A percentile compares a stretch with the other conserved stretches of the same genome.
Conservation (phyloP, 2,888 invertebrate genomes). For the Formica aserva region DNA sequence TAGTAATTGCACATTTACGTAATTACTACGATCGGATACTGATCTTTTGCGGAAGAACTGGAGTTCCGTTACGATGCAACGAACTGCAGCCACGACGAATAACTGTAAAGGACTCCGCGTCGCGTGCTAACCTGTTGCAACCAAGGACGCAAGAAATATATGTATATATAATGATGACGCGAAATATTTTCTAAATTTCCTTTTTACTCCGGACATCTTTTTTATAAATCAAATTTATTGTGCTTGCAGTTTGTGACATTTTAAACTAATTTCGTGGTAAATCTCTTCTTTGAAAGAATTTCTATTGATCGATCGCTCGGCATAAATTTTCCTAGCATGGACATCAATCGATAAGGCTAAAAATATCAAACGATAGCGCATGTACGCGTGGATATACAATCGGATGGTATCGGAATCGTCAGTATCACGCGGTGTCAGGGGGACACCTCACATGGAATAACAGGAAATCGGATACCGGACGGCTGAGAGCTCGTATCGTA, state of each 20-base stretch:
- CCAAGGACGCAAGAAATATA: conserved; percentile 19
- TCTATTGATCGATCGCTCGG: conserved; percentile 44
- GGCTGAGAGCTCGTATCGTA: conserved; percentile 35
- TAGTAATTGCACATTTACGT: conserved; percentile 50
- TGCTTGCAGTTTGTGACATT: neutral
- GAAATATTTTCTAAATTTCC: neutral
- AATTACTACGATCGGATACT: conserved; percentile 64
- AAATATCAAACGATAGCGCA: conserved; percentile 56
- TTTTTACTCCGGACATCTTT: neutral
- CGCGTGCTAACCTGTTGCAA: conserved; percentile 66
- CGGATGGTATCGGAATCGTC: conserved; percentile 51
- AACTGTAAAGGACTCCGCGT: conserved; percentile 74
- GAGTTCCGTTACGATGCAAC: conserved; percentile 74
- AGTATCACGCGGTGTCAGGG: conserved; percentile 61
- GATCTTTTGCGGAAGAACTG: conserved; percentile 70
- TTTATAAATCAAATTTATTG: neutral
- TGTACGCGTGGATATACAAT: conserved; percentile 34
- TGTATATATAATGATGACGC: neutral
- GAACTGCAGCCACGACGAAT: conserved; percentile 67
- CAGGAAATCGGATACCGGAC: conserved; percentile 77
- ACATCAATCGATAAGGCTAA: conserved; percentile 62
- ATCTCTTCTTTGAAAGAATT: conserved; percentile 20
- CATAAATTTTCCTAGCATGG: neutral
- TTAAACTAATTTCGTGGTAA: neutral
- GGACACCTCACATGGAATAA: conserved; percentile 66